These are phyloP conservation scores for Thereva unica DNA, from an alignment of 2,888 invertebrate genomes.

Conservation along the genomic window DNA sequence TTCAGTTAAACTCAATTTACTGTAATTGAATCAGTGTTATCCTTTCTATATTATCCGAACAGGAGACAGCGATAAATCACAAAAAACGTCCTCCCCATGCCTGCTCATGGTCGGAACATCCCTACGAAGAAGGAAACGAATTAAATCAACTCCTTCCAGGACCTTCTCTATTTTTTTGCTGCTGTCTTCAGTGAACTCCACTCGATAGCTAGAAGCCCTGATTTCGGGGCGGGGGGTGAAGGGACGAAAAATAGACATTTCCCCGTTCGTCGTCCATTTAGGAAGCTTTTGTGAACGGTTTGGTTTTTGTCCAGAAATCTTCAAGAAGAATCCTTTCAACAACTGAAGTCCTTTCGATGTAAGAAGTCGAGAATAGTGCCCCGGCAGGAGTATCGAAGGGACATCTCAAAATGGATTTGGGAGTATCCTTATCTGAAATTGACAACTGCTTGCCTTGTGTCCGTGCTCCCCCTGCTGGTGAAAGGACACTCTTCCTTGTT, in stretches of 20 bases:
- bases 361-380: constrained; percentile 8
- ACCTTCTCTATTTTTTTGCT: constrained; percentile 21
- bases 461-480: too few species aligned
- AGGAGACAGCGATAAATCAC: constrained; percentile 33
- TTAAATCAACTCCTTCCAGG: constrained; percentile 26
- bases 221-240: not conserved
- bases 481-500: not conserved
- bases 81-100: not conserved
- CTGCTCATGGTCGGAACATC: not conserved
- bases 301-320: constrained; percentile 14
- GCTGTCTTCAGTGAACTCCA: constrained; percentile 25
- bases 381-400: constrained; percentile 8
- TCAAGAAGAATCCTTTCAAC: constrained; percentile 2
- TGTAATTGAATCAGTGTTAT: constrained; percentile 40
- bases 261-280: constrained; percentile 19
- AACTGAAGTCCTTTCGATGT: not conserved
- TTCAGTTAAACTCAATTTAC: constrained; percentile 40
- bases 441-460: too few species aligned
- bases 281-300: constrained; percentile 15
- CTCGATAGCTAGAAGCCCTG: constrained; percentile 14
- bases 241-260: constrained; percentile 21
- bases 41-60: constrained; percentile 22
- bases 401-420: not conserved
- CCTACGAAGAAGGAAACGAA: constrained; percentile 19
- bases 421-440: too few species aligned